Evolutionary conservation across 2,888 invertebrate genomes (phyloP).

Genomic region (Mythimna loreyi): DNA sequence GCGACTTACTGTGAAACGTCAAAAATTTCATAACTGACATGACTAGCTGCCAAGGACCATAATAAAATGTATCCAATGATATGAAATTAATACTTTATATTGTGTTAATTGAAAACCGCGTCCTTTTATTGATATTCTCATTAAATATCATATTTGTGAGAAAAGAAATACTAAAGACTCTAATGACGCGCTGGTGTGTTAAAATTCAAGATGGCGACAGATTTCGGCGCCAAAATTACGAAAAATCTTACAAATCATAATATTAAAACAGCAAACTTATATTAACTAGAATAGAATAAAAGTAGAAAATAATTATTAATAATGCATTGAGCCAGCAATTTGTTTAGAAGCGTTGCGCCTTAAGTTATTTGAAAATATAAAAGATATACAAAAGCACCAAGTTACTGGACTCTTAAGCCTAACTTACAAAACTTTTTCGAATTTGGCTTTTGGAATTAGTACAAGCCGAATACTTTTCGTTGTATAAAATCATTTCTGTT

Average conservation of each 20-base stretch:
- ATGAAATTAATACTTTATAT: conserved; percentile 60
- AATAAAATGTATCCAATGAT: conserved; percentile 58
- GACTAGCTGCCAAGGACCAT: conserved; percentile 86
- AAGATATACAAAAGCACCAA: conserved; percentile 78
- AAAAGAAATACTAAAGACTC: conserved; percentile 41
- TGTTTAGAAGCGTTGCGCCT: conserved; percentile 79
- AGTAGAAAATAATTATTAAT: conserved; percentile 71
- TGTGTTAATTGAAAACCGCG: conserved; percentile 55
- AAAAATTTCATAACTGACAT: conserved; percentile 81
- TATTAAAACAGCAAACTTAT: conserved; percentile 69
- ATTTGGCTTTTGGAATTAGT: conserved; percentile 44
- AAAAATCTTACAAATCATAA: conserved; percentile 55
- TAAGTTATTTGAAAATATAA: conserved; percentile 69
- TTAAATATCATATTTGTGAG: conserved; percentile 49
- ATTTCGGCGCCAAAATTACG: conserved; percentile 52
- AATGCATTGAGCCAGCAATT: conserved; percentile 83
- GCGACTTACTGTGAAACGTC: conserved; percentile 71
- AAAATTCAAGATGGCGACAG: conserved; percentile 59
- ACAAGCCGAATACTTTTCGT: conserved; percentile 28
- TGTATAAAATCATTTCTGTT: conserved; percentile 24
- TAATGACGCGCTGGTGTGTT: conserved; percentile 43
- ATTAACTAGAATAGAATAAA: conserved; percentile 60
- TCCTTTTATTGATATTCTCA: conserved; percentile 52
- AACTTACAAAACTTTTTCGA: conserved; percentile 58
- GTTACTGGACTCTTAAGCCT: conserved; percentile 76